These are phyloP conservation scores for Xestia ashworthii DNA, from an alignment of 2,888 invertebrate species.

Conservation along the genomic window DNA sequence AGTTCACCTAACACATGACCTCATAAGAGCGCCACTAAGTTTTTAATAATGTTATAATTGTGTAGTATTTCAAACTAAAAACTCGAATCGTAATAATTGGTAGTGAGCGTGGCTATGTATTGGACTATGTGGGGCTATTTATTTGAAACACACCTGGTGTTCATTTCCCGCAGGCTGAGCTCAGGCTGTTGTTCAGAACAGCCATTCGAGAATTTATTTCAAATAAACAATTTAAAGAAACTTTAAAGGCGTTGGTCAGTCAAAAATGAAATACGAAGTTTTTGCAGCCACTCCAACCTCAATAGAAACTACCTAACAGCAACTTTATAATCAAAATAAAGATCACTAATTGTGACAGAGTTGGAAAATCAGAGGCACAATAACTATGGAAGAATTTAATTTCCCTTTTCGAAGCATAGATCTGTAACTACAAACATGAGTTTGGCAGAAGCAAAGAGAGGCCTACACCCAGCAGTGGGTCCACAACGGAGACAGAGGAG, in stretches of 20 bases:
- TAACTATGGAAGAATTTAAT: background rate
- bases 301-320: background rate
- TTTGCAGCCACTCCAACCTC: background rate
- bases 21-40: constrained; percentile 18
- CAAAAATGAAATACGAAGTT: background rate
- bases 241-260: background rate
- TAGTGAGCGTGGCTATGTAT: constrained; percentile 74
- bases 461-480: too few species aligned
- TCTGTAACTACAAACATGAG: too few species aligned
- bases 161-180: constrained; percentile 66
- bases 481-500: too few species aligned
- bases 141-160: constrained; percentile 81
- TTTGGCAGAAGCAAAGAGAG: too few species aligned
- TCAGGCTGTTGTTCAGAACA: constrained; percentile 58
- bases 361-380: background rate
- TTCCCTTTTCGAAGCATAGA: background rate
- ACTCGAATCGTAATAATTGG: constrained; percentile 78
- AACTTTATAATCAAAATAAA: background rate
- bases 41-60: constrained; percentile 9
- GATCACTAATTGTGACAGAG: background rate
- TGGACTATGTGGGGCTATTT: constrained; percentile 77
- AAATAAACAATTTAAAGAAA: background rate
- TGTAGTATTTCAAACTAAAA: background rate
- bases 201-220: constrained; percentile 21
- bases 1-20: constrained; percentile 35